These are phyloP conservation scores for Halocaridina rubra DNA, from an alignment of 2,888 invertebrate genomes.

Conservation along the genomic window DNA sequence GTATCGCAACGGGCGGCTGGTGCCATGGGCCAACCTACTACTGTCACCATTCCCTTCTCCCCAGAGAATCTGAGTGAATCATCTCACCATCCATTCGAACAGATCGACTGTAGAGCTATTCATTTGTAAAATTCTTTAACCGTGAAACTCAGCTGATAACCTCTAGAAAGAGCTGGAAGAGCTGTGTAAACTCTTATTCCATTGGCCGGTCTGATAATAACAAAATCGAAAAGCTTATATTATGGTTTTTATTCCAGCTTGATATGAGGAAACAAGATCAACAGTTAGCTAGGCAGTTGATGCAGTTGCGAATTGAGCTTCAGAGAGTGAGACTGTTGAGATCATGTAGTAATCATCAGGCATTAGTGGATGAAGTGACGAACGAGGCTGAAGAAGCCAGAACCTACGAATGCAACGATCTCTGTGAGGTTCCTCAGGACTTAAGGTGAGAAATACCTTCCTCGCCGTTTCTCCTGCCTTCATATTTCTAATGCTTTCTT, in stretches of 20 bases:
- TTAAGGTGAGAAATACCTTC: background rate
- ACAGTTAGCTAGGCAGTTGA: conserved; percentile 52
- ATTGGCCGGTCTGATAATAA: no score
- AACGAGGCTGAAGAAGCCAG: conserved; percentile 50
- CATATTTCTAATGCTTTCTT: background rate
- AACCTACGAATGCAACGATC: conserved; percentile 14
- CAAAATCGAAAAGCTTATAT: no score
- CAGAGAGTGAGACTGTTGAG: conserved; percentile 46
- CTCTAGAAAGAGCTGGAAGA: no score
- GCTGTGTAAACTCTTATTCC: no score
- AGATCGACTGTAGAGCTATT: no score
- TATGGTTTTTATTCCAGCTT: conserved; percentile 22
- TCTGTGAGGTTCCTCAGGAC: conserved; percentile 33
- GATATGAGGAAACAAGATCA: conserved; percentile 59
- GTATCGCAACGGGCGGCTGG: no score
- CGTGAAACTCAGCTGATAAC: no score
- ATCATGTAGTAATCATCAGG: conserved; percentile 42
- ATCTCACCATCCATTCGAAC: no score
- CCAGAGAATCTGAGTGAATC: no score
- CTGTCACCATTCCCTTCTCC: no score
- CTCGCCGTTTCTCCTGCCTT: background rate
- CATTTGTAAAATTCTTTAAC: no score
- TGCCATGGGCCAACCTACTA: no score
- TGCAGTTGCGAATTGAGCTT: conserved; percentile 50
- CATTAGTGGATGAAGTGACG: conserved; percentile 52